Evolutionary conservation across 2,888 invertebrate species (phyloP), one percentile per base, ranked within the genome.

Genomic region (Coremacera marginata): DNA sequence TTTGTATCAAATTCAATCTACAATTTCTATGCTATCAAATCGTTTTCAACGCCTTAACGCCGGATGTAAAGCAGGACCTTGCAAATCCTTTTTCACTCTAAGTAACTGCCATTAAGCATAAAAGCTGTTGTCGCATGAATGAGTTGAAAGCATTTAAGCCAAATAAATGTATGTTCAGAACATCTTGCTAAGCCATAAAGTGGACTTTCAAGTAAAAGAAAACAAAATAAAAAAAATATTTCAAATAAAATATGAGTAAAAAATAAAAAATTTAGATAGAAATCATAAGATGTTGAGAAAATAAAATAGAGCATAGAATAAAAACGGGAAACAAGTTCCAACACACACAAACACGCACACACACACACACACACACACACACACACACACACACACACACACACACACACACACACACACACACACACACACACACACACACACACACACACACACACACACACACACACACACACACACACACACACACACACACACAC

Each of bases 31-130:
- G 37, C 5, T 8, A 8, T 37, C 8, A 5, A 37, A 37, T 8
- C 37, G 1, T 37, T 7, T 8, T 8, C 8, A 31, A 37, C 8
- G 7, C 37, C 7, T 4, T 8, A 19, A 55, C 2, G 19, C n/a
- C 22, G 63, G 31, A 65, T 37, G 63, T 55, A 22, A 19, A 19
- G 34, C 63, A 65, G 63, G 34, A 65, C 19, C 22, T 49, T 44
- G 49, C 62, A 62, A 11, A 52, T 14, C 52, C 44, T 44, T 44
- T 44, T 44, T 44, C 44, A 52, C 19, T 14, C 85, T 83, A 82
- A 86, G 86, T 84, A 84, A 84, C 84, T 83, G 82, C 83, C 82
- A 86, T 86, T 85, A 85, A 85, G 84, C 82, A 85, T 85, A 84
- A 85, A 85, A 85, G 84, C 84, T 83, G 82, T 83, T 85, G 81